Base-by-base conservation (phyloP, 1,140 invertebrate species). In the Ceratina australensis region DNA sequence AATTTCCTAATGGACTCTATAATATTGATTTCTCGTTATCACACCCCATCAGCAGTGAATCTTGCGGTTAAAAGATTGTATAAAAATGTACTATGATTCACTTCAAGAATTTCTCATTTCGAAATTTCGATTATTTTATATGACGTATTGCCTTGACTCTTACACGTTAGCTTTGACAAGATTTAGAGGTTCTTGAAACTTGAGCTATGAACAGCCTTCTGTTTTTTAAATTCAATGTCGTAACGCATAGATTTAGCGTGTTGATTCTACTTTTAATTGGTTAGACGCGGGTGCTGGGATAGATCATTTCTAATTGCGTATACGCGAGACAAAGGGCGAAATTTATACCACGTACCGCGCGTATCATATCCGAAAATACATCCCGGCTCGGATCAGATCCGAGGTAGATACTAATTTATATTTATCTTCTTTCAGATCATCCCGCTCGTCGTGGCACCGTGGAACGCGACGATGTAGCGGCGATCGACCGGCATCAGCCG, bases 401-500 rank as follows among this genome's bases (percentile, higher is more conserved):
- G 49, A 22, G 49, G 60, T 60, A 72, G 28, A 33, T 66, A 72
- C 57, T 78, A 63, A 81, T 67, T 67, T 73, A 78, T 54, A 82
- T 83, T 82, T 59, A 69, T 81, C 78, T 80, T 79, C 49, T 84
- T 83, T 80, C 82, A 84, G 82, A 64, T 84, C 63, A 20, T 1
- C 33, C 42, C 18, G 22, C 18, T 78, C 50, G 26, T 4, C 28
- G 13, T 2, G 47, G 49, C 24, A 20, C 3, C 15, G 28, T n/a
- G 10, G 65, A 78, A 54, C 24, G 49, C 10, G 24, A 47, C 18
- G 28, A 78, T 73, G 54, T 24, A 67, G 65, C 63, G 72, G 16
- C 54, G 42, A 79, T 61, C 59, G 16, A 18, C 42, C 42, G 33
- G 8, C 42, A 52, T 16, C 24, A n/a, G 20, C 15, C 28, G 20